Evolutionary conservation across 2,797 vertebrate genomes (phyloP).

Genomic region (Amazonetta brasiliensis): DNA sequence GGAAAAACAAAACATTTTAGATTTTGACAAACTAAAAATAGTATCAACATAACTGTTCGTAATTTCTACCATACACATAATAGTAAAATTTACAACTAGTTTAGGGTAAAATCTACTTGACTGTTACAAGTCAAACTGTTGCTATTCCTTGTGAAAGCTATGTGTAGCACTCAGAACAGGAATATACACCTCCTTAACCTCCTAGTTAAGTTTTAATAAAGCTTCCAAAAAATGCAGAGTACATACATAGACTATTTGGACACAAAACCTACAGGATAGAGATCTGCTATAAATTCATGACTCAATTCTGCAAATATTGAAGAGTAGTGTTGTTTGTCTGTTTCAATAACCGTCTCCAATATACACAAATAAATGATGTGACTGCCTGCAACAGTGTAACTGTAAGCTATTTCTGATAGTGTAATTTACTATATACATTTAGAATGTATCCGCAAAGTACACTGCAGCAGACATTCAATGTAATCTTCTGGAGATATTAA

Average conservation of each 20-base stretch:
- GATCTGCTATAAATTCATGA: neutral
- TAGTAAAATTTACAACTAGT: neutral
- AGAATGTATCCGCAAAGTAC: neutral
- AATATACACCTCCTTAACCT: neutral
- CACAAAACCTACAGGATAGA: neutral
- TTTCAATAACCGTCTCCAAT: neutral
- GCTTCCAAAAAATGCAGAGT: neutral
- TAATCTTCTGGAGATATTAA: neutral
- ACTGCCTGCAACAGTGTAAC: neutral
- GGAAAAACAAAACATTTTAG: neutral
- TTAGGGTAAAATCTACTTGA: neutral
- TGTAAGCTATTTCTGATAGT: neutral
- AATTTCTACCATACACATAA: neutral
- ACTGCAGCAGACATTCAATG: neutral
- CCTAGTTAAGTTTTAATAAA: neutral
- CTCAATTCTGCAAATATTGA: neutral
- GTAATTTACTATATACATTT: neutral
- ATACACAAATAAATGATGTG: neutral
- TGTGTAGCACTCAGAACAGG: neutral
- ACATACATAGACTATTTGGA: neutral
- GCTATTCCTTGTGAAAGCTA: neutral
- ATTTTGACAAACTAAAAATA: neutral
- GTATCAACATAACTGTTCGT: neutral
- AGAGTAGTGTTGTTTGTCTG: neutral
- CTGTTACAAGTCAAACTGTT: neutral